A percentile compares a stretch with the other conserved stretches of the same genome.
Conservation (phyloP, 2,797 vertebrate genomes). For the Parauchenoglanis punctatus region DNA sequence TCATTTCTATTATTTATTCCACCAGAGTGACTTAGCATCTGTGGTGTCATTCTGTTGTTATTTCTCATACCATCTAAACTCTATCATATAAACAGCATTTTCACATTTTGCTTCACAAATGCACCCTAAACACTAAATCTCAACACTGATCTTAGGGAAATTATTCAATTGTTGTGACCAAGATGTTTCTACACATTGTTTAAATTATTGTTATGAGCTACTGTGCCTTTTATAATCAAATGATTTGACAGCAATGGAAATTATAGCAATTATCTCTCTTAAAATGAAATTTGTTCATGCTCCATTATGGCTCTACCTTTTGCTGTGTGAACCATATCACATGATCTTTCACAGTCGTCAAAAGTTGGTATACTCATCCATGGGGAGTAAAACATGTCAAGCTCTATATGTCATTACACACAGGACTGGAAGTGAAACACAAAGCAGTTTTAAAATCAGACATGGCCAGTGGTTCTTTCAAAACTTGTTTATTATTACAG, state of each 20-base stretch:
- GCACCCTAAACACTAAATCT: not conserved
- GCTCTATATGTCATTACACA: not conserved
- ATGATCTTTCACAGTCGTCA: slow-evolving; percentile 17
- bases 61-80: slow-evolving; percentile 13
- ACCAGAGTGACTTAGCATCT: slow-evolving; percentile 14
- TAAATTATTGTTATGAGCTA: not conserved
- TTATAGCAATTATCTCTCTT: slow-evolving; percentile 17
- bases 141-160: not conserved
- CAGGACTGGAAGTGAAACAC: not conserved
- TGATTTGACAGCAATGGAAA: slow-evolving; percentile 18
- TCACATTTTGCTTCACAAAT: not conserved
- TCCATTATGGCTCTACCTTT: slow-evolving; percentile 12
- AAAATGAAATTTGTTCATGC: slow-evolving; percentile 19
- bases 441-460: slow-evolving; percentile 3
- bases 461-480: not conserved
- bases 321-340: slow-evolving; percentile 15
- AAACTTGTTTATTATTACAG: slow-evolving; percentile 15
- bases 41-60: slow-evolving; percentile 16
- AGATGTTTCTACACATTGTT: slow-evolving; percentile 6
- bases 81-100: not conserved
- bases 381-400: not conserved
- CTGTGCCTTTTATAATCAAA: slow-evolving; percentile 20
- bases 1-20: slow-evolving; percentile 8
- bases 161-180: not conserved
- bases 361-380: not conserved